Base-by-base conservation (phyloP, 1,140 invertebrate species). In the Meloidogyne hapla region DNA sequence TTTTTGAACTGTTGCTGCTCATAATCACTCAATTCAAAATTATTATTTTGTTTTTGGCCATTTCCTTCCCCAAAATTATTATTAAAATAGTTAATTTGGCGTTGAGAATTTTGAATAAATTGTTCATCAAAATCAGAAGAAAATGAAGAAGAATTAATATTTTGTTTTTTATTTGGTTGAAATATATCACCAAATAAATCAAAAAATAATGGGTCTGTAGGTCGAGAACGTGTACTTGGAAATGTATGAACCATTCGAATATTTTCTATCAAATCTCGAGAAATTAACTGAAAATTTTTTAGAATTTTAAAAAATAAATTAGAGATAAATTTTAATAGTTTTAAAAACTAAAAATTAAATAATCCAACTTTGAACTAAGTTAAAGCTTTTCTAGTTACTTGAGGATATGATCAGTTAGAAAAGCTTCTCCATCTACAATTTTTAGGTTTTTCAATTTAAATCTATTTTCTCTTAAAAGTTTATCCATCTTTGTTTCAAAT, bases 181-280 rank as follows among this genome's bases (percentile, higher is more conserved):
- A 84, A 84, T 45, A 84, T 83, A 69, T 84, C 83, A 56, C 83
- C 83, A 65, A 80, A 84, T 12, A 84, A 77, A 75, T 84, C 76
- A 72, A 77, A 85, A 81, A 84, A 80, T 25, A 84, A 25, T 12
- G 77, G 79, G 25, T 78, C 79, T 21, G 69, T 70, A 33, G 69
- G 63, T 12, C 71, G 45, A 9, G 71, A 73, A 28, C 40, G 56
- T 13, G 71, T 38, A 38, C 56, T 73, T 23, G 71, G 71, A 63
- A 73, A 73, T 18, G 71, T 73, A 21, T 73, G 71, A 21, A 73
- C 75, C 69, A 83, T 77, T 25, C 81, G 78, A 21, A 85, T 80
- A 33, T 84, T 79, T 72, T 84, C 83, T 9, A 79, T 68, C 64
- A 84, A 64, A 63, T 85, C 83, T 18, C 80, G 73, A 61, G 81